Percentiles rank a stretch among this genome's conserved stretches.
Evolutionary conservation across 1,140 invertebrate genomes (phyloP).

Genomic region (Lepidostoma basale): DNA sequence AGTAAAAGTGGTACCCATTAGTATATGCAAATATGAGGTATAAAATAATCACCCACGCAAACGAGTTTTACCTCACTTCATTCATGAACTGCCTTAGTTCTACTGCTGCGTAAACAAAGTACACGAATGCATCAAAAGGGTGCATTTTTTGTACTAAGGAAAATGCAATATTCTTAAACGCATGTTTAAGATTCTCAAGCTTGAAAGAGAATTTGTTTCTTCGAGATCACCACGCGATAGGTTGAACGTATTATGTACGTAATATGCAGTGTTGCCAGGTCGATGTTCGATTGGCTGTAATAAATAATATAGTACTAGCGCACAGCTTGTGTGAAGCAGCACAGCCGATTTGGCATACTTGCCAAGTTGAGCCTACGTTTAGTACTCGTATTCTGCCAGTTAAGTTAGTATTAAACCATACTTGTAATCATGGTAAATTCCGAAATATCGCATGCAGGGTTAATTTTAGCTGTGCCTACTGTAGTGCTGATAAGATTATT

Average conservation of each 20-base stretch:
- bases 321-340: not conserved
- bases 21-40: slow-evolving; percentile 15
- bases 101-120: not conserved
- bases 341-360: not conserved
- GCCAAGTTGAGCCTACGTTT: not conserved
- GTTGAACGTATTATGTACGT: too few relatives aligned
- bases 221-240: not conserved
- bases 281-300: slow-evolving; percentile 5
- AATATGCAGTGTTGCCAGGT: slow-evolving; percentile 7
- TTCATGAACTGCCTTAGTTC: slow-evolving; percentile 22
- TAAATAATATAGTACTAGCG: slow-evolving; percentile 3
- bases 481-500: too few relatives aligned
- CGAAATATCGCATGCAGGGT: too few relatives aligned
- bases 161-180: too few relatives aligned
- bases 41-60: slow-evolving; percentile 24
- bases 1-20: not conserved
- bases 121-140: not conserved
- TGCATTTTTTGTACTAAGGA: too few relatives aligned
- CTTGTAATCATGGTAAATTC: too few relatives aligned
- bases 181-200: too few relatives aligned
- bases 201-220: too few relatives aligned
- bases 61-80: slow-evolving; percentile 26
- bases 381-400: too few relatives aligned
- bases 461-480: too few relatives aligned
- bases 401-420: too few relatives aligned